A percentile compares a stretch with the other conserved stretches of the same genome.
Conservation (phyloP, 2,797 vertebrate species). For the Crocidura indochinensis region DNA sequence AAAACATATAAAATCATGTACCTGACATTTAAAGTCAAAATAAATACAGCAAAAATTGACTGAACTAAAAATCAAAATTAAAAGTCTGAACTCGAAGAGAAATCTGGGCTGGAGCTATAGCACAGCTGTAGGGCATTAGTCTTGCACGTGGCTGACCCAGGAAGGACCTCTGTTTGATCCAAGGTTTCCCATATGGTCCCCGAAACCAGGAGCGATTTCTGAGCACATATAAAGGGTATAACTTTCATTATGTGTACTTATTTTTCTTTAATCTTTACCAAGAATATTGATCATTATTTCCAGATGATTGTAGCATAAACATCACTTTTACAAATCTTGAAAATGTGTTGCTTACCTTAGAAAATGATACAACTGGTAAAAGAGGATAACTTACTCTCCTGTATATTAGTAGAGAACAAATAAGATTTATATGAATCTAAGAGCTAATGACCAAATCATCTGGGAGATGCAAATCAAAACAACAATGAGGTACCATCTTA, state of each 20-base stretch:
- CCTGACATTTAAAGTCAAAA: neutral
- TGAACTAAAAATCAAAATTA: neutral
- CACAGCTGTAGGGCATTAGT: no score
- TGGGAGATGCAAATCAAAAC: no score
- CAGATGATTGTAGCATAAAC: neutral
- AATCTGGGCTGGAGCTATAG: neutral
- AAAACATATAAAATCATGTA: neutral
- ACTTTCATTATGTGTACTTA: constrained; percentile 32
- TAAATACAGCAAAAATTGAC: neutral
- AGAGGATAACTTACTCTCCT: constrained; percentile 26
- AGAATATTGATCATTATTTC: neutral
- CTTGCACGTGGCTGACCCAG: no score
- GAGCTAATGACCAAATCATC: neutral
- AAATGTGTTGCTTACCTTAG: constrained; percentile 58
- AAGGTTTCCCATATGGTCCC: no score
- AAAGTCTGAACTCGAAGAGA: neutral
- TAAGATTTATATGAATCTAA: neutral
- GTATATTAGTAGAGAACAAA: constrained; percentile 29
- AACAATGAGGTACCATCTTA: no score
- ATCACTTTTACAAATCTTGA: constrained; percentile 37
- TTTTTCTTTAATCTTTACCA: constrained; percentile 55
- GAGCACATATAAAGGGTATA: constrained; percentile 24
- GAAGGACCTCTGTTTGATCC: no score
- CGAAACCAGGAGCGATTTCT: no score
- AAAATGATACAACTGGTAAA: neutral